A percentile compares a stretch with the other conserved stretches of the same genome.
phyloP scores from a whole-genome alignment of 1,140 invertebrate species.

The Nomia melanderi region DNA sequence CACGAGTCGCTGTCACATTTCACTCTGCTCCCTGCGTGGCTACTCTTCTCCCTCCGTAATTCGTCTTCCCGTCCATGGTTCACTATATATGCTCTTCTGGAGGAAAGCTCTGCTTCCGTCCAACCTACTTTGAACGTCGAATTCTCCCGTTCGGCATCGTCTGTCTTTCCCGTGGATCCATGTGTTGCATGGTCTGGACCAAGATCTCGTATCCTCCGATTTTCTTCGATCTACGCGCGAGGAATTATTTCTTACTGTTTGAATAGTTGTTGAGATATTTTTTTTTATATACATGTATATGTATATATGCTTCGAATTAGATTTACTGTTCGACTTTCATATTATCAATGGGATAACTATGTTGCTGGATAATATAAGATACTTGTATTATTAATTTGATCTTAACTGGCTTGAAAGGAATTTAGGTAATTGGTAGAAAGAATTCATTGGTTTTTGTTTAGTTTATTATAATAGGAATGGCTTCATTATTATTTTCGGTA shows the following conservation, averaged over 20 bases:
- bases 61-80: not conserved
- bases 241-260: not conserved
- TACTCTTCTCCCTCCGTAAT: not conserved
- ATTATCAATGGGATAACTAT: no score
- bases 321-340: no score
- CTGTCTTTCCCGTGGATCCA: not conserved
- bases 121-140: conserved; percentile 37
- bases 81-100: not conserved
- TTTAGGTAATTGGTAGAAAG: no score
- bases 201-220: not conserved
- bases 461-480: no score
- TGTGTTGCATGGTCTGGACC: not conserved
- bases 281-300: no score
- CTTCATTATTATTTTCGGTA: no score
- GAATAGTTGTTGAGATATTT: not conserved
- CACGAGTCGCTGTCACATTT: conserved; percentile 51
- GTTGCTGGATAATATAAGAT: no score
- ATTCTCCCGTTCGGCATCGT: not conserved
- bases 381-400: no score
- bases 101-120: conserved; percentile 24
- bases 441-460: not conserved
- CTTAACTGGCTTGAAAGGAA: no score
- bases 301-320: no score
- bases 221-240: not conserved
- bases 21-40: conserved; percentile 7